Conservation (phyloP, 2,888 invertebrate species). For the Diploptera punctata region DNA sequence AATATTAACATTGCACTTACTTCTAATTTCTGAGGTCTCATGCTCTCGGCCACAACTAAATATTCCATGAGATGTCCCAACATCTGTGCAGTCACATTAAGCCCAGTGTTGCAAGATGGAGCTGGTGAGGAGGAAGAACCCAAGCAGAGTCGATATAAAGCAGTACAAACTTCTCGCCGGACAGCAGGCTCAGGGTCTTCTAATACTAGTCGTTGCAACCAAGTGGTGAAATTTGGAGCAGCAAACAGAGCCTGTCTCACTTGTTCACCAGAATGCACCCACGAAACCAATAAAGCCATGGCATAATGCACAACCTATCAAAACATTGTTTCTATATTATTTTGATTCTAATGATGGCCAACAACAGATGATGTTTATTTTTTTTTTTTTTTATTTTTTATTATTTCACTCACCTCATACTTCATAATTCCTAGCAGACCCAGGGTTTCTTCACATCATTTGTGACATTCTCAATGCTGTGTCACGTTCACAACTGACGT, state of each 20-base stretch:
- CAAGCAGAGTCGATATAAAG: constrained; percentile 86
- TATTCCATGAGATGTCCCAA: constrained; percentile 81
- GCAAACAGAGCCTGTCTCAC: constrained; percentile 79
- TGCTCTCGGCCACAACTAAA: constrained; percentile 83
- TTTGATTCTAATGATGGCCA: no score
- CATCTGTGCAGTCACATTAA: constrained; percentile 76
- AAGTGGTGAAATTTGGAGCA: constrained; percentile 70
- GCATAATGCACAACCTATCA: constrained; percentile 89
- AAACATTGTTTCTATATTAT: no score
- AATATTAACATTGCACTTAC: constrained; percentile 46
- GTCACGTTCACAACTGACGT: no score
- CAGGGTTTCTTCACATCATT: no score
- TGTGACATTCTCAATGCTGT: no score
- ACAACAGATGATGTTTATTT: no score
- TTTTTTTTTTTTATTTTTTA: no score
- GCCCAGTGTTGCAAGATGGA: constrained; percentile 48
- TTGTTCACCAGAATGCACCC: constrained; percentile 86
- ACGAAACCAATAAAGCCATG: constrained; percentile 90
- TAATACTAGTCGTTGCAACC: constrained; percentile 83
- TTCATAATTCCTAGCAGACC: no score
- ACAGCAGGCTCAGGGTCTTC: constrained; percentile 94
- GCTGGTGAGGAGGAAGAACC: constrained; percentile 63
- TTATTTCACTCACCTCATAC: no score
- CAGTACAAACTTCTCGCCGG: constrained; percentile 89
- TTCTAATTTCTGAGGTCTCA: constrained; percentile 70